Conservation (phyloP, 92 coral and sea anemone species). For the Palythoa grandiflora region DNA sequence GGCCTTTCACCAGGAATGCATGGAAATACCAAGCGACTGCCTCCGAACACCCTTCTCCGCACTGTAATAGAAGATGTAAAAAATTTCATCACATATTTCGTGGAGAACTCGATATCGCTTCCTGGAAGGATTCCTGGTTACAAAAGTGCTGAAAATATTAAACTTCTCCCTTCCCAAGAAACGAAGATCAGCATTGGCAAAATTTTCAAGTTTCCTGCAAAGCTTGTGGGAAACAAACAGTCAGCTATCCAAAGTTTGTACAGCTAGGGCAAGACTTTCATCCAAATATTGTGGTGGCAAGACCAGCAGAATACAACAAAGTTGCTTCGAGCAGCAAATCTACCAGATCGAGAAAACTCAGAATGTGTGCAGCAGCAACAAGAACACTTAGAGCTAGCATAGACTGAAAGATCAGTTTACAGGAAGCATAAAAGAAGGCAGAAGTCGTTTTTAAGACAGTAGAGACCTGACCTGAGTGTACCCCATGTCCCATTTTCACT, state of each 20-base stretch:
- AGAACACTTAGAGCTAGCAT: not conserved
- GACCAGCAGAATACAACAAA: constrained; percentile 51
- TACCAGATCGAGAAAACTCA: not conserved
- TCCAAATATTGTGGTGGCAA: constrained; percentile 46
- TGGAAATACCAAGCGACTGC: constrained; percentile 46
- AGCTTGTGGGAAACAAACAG: constrained; percentile 29
- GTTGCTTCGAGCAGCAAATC: not conserved
- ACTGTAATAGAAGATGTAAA: constrained; percentile 18
- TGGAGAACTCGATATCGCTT: constrained; percentile 37
- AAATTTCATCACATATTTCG: constrained; percentile 26
- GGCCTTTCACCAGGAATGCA: constrained; percentile 32
- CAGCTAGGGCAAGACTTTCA: constrained; percentile 43
- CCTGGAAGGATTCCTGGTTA: constrained; percentile 51
- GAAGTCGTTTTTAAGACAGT: not conserved
- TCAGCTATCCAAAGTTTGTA: constrained; percentile 43
- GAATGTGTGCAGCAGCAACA: not conserved
- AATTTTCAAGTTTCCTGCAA: constrained; percentile 37
- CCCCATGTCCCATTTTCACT: no score
- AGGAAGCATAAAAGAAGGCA: not conserved
- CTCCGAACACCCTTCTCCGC: constrained; percentile 11
- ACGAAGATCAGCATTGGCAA: no score
- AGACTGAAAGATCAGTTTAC: not conserved
- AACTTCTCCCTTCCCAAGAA: constrained; percentile 49
- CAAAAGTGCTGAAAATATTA: constrained; percentile 37
- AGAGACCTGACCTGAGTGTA: not conserved